Conservation (phyloP, 2,113 vertebrate species). For the Psittacus erithacus region DNA sequence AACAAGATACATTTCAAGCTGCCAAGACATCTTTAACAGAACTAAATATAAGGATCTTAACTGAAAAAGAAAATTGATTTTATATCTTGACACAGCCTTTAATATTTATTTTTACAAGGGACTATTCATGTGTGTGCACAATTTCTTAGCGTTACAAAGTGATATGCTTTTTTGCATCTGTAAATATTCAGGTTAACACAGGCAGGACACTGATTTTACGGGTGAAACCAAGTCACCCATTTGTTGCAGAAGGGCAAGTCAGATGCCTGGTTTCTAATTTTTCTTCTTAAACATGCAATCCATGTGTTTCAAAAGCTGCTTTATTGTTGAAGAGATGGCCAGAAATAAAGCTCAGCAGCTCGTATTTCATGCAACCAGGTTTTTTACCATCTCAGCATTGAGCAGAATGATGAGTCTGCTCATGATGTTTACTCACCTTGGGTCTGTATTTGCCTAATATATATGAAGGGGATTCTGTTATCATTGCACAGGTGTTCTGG, state of each 20-base stretch:
- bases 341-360: constrained; percentile 2
- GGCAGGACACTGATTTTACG: not conserved
- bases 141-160: constrained; percentile 10
- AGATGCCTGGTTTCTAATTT: not conserved
- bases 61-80: constrained; percentile 46
- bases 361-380: not conserved
- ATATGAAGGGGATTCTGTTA: constrained; percentile 59
- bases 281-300: not conserved
- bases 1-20: constrained; percentile 46
- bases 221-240: not conserved
- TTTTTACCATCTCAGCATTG: not conserved
- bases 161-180: not conserved
- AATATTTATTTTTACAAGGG: constrained; percentile 30
- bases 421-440: constrained; percentile 58
- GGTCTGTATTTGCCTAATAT: constrained; percentile 23
- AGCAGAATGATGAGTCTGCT: constrained; percentile 43
- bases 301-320: constrained; percentile 40
- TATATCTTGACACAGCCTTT: not conserved
- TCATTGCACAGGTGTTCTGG: constrained; percentile 49
- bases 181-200: not conserved
- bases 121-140: not conserved
- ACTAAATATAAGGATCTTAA: constrained; percentile 21
- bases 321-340: not conserved
- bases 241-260: constrained; percentile 9
- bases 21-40: constrained; percentile 7